These are phyloP conservation scores for Phodopus roborovskii DNA, from an alignment of 2,113 vertebrate genomes.

Conservation along the genomic window DNA sequence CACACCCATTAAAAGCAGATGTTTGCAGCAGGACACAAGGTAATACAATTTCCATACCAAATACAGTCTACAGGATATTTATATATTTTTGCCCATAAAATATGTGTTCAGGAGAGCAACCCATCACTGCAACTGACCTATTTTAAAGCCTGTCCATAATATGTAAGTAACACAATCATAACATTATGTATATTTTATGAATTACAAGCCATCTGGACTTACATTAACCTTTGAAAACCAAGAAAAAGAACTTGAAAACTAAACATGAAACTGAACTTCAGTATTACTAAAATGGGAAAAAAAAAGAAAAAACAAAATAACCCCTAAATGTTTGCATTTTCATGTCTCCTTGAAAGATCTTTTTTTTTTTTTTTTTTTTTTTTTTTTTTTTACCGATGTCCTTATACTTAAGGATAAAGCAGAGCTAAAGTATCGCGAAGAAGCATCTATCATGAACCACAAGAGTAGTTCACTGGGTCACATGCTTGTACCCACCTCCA, in stretches of 20 bases:
- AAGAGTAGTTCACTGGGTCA: slow-evolving; percentile 35
- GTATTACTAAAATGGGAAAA: not conserved
- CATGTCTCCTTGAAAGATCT: not conserved
- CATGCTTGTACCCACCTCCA: not conserved
- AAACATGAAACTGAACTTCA: slow-evolving; percentile 10
- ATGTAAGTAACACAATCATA: slow-evolving; percentile 18
- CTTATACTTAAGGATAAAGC: not conserved
- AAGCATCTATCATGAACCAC: not conserved
- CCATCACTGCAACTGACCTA: not conserved
- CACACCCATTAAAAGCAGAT: not conserved
- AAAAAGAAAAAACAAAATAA: no score
- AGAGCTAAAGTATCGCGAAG: not conserved
- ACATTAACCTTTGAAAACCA: slow-evolving; percentile 30
- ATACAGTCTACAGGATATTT: not conserved
- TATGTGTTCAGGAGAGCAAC: not conserved
- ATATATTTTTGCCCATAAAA: not conserved
- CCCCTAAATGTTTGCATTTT: slow-evolving; percentile 25
- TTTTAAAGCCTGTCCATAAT: slow-evolving; percentile 19
- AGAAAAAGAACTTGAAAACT: slow-evolving; percentile 8
- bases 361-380: not conserved
- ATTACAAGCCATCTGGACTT: not conserved
- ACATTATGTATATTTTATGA: not conserved
- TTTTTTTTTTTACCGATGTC: not conserved
- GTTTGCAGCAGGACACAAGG: not conserved
- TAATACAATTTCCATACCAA: not conserved